Conservation (phyloP, 2,888 invertebrate genomes). For the Caenorhabditis sp. region DNA sequence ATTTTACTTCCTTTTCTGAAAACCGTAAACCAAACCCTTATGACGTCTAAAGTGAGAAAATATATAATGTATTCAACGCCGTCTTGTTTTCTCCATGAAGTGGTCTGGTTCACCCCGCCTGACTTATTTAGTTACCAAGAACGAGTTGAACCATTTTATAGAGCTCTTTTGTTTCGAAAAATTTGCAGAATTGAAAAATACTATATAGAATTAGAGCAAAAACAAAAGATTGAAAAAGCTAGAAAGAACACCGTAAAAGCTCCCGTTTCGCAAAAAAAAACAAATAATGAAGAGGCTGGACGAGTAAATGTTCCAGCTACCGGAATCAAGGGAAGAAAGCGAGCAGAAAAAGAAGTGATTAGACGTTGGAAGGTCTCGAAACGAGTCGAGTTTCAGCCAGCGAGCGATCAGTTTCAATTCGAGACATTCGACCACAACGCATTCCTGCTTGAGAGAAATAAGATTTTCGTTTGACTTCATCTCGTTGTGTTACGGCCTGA, state of each 20-base stretch:
- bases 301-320: conserved; percentile 5
- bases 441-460: conserved; percentile 71
- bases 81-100: conserved; percentile 34
- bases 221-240: conserved; percentile 6
- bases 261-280: conserved; percentile 27
- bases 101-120: not conserved
- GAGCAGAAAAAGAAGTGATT: not conserved
- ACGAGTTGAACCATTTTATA: conserved; percentile 13
- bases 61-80: conserved; percentile 43
- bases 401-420: conserved; percentile 72
- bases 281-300: conserved; percentile 3
- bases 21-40: conserved; percentile 9
- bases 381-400: conserved; percentile 71
- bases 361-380: conserved; percentile 71
- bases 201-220: no score
- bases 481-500: conserved; percentile 68
- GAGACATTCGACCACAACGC: conserved; percentile 69
- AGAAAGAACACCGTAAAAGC: conserved; percentile 18
- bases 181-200: not conserved
- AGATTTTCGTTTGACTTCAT: conserved; percentile 64
- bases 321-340: conserved; percentile 7
- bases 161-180: conserved; percentile 16
- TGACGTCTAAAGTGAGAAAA: conserved; percentile 37
- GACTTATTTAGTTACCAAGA: conserved; percentile 1
- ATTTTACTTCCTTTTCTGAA: not conserved